phyloP scores from a whole-genome alignment of 2,888 invertebrate species.

The Andrena haemorrhoa region DNA sequence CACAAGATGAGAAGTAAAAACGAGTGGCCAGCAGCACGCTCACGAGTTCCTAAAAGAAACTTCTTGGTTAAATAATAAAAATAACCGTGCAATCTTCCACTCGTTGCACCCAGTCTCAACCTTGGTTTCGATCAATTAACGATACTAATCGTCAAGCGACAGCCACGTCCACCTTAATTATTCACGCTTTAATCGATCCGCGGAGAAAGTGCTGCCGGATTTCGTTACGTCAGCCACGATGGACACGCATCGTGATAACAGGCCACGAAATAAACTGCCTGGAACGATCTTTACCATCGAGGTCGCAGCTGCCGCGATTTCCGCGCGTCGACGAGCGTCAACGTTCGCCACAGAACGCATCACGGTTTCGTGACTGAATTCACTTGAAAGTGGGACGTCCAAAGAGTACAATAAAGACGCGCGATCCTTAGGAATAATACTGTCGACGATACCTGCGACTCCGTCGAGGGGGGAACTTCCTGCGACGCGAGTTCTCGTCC shows the following conservation, averaged over 20 bases:
- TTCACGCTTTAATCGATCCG: constrained; percentile 21
- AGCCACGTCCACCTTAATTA: constrained; percentile 10
- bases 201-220: constrained; percentile 2
- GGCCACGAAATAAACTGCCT: constrained; percentile 29
- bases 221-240: not conserved
- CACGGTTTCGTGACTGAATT: constrained; percentile 40
- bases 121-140: constrained; percentile 12
- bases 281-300: constrained; percentile 42
- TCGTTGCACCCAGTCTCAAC: not conserved
- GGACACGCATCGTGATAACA: constrained; percentile 8
- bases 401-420: constrained; percentile 4
- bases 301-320: constrained; percentile 37
- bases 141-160: not conserved
- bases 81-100: constrained; percentile 15
- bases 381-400: constrained; percentile 26
- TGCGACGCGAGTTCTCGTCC: no score
- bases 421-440: constrained; percentile 32
- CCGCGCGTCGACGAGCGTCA: not conserved
- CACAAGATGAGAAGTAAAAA: no score
- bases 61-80: no score
- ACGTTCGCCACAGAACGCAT: constrained; percentile 16
- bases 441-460: no score
- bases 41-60: no score
- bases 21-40: no score
- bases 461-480: no score